A percentile compares a stretch with the other conserved stretches of the same genome.
These are phyloP conservation scores for Peromyscus attwateri DNA, from an alignment of 2,797 vertebrate genomes.

Conservation along the genomic window DNA sequence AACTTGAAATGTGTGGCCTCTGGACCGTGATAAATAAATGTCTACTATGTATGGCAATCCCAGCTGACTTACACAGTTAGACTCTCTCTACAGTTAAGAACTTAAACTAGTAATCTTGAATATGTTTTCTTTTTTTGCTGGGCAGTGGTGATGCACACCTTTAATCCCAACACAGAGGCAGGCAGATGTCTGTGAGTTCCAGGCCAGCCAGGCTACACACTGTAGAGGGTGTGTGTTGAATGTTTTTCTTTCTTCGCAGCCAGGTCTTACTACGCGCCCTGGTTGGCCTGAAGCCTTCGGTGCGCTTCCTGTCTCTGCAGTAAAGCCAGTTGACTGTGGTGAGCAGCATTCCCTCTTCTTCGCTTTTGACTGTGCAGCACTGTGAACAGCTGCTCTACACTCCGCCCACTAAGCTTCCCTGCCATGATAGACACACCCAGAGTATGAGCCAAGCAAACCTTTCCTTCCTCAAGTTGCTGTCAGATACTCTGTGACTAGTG, in stretches of 20 bases:
- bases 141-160: too few relatives aligned
- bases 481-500: not conserved
- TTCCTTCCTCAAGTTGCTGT: not conserved
- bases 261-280: not conserved
- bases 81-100: not conserved
- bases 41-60: not conserved
- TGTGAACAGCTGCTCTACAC: not conserved
- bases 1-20: not conserved
- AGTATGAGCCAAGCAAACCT: not conserved
- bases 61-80: not conserved
- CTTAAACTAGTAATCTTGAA: not conserved
- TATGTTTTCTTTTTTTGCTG: too few relatives aligned
- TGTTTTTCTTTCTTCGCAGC: not conserved
- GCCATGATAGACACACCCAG: not conserved
- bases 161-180: not conserved
- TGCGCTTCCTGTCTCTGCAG: not conserved
- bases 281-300: not conserved
- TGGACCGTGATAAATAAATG: conserved; percentile 23
- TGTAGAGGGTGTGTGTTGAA: not conserved
- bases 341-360: not conserved
- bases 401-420: not conserved
- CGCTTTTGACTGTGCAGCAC: not conserved
- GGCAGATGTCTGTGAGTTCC: not conserved
- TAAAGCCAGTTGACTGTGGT: not conserved
- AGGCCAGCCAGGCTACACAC: not conserved